phyloP scores from a whole-genome alignment of 2,888 invertebrate species.

The Mythimna lalbum region DNA sequence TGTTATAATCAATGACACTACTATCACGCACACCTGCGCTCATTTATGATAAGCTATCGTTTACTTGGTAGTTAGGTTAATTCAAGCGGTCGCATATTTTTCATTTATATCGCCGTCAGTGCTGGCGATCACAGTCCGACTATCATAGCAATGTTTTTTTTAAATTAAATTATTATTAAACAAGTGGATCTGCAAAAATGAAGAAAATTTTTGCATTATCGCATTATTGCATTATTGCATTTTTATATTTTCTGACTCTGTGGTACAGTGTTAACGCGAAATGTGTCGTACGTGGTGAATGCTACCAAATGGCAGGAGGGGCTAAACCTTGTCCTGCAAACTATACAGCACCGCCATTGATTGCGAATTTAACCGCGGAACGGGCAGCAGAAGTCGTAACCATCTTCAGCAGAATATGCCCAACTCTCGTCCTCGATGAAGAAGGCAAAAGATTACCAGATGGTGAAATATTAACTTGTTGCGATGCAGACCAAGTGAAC shows the following conservation, averaged over 20 bases:
- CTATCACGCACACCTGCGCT: slow-evolving; percentile 82
- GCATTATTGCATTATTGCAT: slow-evolving; percentile 16
- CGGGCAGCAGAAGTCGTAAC: slow-evolving; percentile 76
- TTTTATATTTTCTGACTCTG: slow-evolving; percentile 69
- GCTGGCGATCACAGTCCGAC: slow-evolving; percentile 15
- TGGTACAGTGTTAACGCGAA: slow-evolving; percentile 71
- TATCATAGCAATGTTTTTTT: slow-evolving; percentile 45
- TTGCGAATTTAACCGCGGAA: slow-evolving; percentile 73
- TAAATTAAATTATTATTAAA: slow-evolving; percentile 16
- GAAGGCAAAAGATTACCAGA: slow-evolving; percentile 74
- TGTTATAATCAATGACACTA: slow-evolving; percentile 56
- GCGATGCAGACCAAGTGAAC: slow-evolving; percentile 87
- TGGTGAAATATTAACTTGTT: slow-evolving; percentile 91
- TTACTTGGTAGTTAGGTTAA: slow-evolving; percentile 66
- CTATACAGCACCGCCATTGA: slow-evolving; percentile 68
- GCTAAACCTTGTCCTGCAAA: slow-evolving; percentile 75
- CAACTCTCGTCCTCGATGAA: slow-evolving; percentile 87
- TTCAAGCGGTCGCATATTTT: slow-evolving; percentile 48
- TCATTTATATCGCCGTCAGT: slow-evolving; percentile 57
- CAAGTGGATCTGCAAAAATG: slow-evolving; percentile 66
- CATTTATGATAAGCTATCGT: slow-evolving; percentile 81
- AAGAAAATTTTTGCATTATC: slow-evolving; percentile 46
- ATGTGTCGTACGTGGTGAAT: slow-evolving; percentile 81
- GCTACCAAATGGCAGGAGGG: slow-evolving; percentile 69
- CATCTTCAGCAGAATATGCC: slow-evolving; percentile 91